Evolutionary conservation across 2,888 invertebrate species (phyloP).

Genomic region (Drosophila mercatorum): DNA sequence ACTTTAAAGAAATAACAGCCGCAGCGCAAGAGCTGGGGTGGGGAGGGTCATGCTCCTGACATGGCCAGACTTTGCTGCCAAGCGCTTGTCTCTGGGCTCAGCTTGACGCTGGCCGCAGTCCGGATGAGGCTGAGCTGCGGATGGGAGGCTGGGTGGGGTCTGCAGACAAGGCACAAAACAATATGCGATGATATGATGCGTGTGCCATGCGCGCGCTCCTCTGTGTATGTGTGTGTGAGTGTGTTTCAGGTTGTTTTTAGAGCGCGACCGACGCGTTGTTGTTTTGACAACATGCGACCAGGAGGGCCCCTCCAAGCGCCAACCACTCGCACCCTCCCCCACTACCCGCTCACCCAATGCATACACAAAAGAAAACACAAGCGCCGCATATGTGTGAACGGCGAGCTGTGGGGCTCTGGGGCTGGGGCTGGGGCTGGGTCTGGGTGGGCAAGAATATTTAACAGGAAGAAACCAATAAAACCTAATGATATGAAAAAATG

Average conservation of each 20-base stretch:
- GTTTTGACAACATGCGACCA: conserved; percentile 68
- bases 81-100: conserved; percentile 67
- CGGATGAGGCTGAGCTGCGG: neutral
- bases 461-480: conserved; percentile 84
- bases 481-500: conserved; percentile 84
- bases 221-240: conserved; percentile 5
- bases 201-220: conserved; percentile 43
- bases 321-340: neutral
- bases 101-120: conserved; percentile 48
- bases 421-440: neutral
- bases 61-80: conserved; percentile 61
- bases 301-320: conserved; percentile 7
- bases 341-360: neutral
- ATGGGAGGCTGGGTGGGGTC: neutral
- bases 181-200: conserved; percentile 74
- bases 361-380: conserved; percentile 39
- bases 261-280: conserved; percentile 65
- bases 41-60: conserved; percentile 36
- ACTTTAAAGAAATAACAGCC: neutral
- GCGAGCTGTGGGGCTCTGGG: neutral
- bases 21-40: neutral
- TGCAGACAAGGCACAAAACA: conserved; percentile 42
- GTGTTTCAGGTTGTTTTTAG: conserved; percentile 62
- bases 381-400: conserved; percentile 42
- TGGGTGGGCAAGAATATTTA: conserved; percentile 69